Evolutionary conservation across 2,888 invertebrate genomes (phyloP), one percentile per base, ranked within the genome.

Genomic region (Amphipoea oculea): DNA sequence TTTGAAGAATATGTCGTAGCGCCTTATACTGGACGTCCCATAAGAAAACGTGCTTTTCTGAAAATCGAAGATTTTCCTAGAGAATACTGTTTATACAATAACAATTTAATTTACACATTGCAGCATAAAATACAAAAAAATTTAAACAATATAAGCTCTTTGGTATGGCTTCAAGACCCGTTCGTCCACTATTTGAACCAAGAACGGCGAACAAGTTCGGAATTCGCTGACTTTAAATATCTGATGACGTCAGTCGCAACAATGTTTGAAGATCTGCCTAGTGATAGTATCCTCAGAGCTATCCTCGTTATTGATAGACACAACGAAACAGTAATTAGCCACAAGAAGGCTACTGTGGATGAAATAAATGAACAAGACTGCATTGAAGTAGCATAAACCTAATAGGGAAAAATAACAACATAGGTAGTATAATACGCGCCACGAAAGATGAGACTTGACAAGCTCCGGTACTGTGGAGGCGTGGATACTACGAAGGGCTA

Each of bases 1-100:
- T 89, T 84, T 40, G 63, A 87, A 5, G 48, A 84, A 5, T 84
- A 85, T 51, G 72, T 88, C 20, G 68, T 87, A 6, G 90, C 89
- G 0, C 88, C 91, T 0, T 92, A 67, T 48, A 2, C 40, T 40
- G 85, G 80, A n/a, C 73, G 60, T 17, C 85, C 62, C 36, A 73
- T 84, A 29, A 45, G 12, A 6, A 73, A 14, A 29, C 57, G 11
- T 17, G 62, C 40, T 69, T 84, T 82, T 57, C 20, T 9, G 14
- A 36, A 70, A 20, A 42, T 81, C 0, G 57, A 78, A 5, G 79
- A 68, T 5, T 66, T 89, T 14, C 78, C 88, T 11, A 54, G 73
- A 29, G 81, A 84, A 68, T 78, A 81, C 36, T 57, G 63, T 51
- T 68, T 77, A 20, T 82, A 82, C 66, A 81, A 84, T 14, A 60